Evolutionary conservation across 2,888 invertebrate genomes (phyloP), one percentile per base, ranked within the genome.

Genomic region (Furcula furcula): DNA sequence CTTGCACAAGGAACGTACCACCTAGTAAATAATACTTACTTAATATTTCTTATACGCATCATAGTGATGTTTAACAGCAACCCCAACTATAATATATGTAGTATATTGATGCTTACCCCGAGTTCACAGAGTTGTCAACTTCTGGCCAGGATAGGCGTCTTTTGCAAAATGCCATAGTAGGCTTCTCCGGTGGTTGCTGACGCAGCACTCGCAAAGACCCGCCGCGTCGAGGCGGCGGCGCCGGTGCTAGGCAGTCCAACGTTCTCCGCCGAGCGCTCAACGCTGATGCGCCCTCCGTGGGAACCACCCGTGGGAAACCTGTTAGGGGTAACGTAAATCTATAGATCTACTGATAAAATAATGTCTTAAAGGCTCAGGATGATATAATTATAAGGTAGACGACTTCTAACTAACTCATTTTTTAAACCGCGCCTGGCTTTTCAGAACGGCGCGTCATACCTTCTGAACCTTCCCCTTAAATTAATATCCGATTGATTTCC

Each of bases 61-160:
- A 19, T 19, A 1, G n/a, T n/a, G n/a, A 20, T 20, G n/a, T 19
- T n/a, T 2, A 6, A 4, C 2, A 19, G n/a, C 6, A 9, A n/a
- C 20, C 20, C n/a, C n/a, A n/a, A n/a, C n/a, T n/a, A n/a, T n/a
- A n/a, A n/a, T n/a, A n/a, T n/a, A n/a, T n/a, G n/a, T n/a, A n/a
- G n/a, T n/a, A n/a, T n/a, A n/a, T n/a, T 25, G 7, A 28, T 12
- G 5, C 92, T 93, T 84, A 95, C 95, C 95, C 95, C 4, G 95
- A 95, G 52, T 94, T 93, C 28, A 95, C 94, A 46, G 94, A 93
- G 62, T 93, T 94, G 76, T 95, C 95, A 39, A 95, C 93, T 78
- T 95, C 95, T 5, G 95, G 95, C 95, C 95, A 95, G 19, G 95
- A 95, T 19, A 93, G 90, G 28, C 95, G 90, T 31, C 95, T 89